Conservation (phyloP, 1,140 invertebrate genomes). For the Mactra quadrangularis region DNA sequence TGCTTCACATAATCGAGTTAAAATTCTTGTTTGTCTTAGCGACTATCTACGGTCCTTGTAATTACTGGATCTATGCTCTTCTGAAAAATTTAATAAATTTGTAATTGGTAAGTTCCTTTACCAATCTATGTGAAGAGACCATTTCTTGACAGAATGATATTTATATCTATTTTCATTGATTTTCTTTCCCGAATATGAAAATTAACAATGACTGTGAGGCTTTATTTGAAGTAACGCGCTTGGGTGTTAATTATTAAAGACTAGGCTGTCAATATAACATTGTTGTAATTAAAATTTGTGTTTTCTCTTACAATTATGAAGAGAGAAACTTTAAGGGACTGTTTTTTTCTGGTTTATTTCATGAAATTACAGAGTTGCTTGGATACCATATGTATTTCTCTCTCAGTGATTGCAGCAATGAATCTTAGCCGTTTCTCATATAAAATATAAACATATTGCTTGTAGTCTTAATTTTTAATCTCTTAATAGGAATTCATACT, state of each 20-base stretch:
- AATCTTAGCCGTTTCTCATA: no score
- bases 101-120: slow-evolving; percentile 35
- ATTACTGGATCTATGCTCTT: slow-evolving; percentile 33
- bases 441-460: no score
- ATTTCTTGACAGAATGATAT: slow-evolving; percentile 34
- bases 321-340: no score
- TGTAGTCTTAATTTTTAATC: no score
- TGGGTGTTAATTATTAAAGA: slow-evolving; percentile 58
- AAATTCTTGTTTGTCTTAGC: slow-evolving; percentile 37
- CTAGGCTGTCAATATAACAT: slow-evolving; percentile 17
- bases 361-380: no score
- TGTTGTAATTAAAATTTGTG: slow-evolving; percentile 52
- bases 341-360: no score
- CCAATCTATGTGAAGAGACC: slow-evolving; percentile 31
- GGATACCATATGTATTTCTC: no score
- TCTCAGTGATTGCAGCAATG: no score
- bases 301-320: slow-evolving; percentile 17
- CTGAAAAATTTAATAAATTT: slow-evolving; percentile 58
- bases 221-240: slow-evolving; percentile 21
- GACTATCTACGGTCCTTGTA: not conserved
- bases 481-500: no score
- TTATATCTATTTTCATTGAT: slow-evolving; percentile 58
- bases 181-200: slow-evolving; percentile 43
- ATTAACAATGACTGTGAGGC: slow-evolving; percentile 43
- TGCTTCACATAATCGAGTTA: slow-evolving; percentile 22